A percentile compares a stretch with the other conserved stretches of the same genome.
Conservation (phyloP, 2,888 invertebrate genomes). For the Drosophila leonis region DNA sequence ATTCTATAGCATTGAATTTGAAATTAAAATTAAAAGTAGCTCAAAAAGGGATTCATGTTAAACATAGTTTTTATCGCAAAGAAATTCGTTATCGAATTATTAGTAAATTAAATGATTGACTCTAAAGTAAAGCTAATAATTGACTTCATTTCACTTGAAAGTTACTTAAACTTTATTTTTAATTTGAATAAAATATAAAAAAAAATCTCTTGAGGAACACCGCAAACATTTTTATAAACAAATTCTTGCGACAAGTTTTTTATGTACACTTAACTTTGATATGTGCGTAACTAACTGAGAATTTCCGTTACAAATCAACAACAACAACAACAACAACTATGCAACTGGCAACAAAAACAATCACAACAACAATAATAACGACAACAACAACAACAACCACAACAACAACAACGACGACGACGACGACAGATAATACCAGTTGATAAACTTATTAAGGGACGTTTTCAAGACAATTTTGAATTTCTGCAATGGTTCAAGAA, state of each 20-base stretch:
- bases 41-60: not conserved
- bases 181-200: not conserved
- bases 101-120: not conserved
- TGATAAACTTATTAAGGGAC: constrained; percentile 99
- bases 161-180: not conserved
- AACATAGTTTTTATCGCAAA: not conserved
- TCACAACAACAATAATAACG: too few relatives aligned
- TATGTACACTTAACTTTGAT: constrained; percentile 29
- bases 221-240: constrained; percentile 7
- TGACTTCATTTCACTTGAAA: not conserved
- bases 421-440: constrained; percentile 97
- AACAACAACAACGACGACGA: constrained; percentile 26
- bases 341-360: constrained; percentile 79
- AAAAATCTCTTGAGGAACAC: constrained; percentile 6
- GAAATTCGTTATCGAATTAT: not conserved
- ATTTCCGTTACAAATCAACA: constrained; percentile 80
- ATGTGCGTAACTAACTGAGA: constrained; percentile 70
- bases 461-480: constrained; percentile 99
- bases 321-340: constrained; percentile 34
- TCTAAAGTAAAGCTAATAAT: not conserved
- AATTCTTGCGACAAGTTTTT: constrained; percentile 9
- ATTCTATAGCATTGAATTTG: too few relatives aligned
- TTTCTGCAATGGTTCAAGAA: constrained; percentile 99
- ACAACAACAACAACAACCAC: constrained; percentile 78
- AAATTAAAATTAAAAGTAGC: not conserved